Percentiles rank a stretch among this genome's conserved stretches.
Conservation (phyloP, 2,888 invertebrate species). For the Ganaspis brasiliensis region DNA sequence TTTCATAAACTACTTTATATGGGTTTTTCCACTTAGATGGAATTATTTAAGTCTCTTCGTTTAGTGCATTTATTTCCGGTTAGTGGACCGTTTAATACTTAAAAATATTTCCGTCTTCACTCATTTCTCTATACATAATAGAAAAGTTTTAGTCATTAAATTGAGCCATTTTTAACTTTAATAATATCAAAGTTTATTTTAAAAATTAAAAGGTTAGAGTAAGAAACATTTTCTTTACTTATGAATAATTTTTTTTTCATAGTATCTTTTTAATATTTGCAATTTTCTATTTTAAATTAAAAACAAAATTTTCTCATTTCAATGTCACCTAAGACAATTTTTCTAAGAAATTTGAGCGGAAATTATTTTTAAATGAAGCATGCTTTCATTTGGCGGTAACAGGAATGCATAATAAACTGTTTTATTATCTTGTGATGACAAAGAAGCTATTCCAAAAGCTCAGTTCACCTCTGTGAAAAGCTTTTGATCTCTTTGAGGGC, state of each 20-base stretch:
- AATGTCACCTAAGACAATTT: too few species aligned
- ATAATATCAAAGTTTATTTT: too few species aligned
- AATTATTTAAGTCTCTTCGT: background rate
- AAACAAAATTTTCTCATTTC: too few species aligned
- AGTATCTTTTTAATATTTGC: too few species aligned
- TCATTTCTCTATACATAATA: background rate
- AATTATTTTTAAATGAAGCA: constrained; percentile 20
- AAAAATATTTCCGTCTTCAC: background rate
- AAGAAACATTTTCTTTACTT: too few species aligned
- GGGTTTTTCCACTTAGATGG: too few species aligned
- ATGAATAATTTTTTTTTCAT: too few species aligned
- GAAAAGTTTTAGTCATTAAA: background rate
- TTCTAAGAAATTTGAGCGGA: too few species aligned
- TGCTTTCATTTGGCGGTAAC: background rate
- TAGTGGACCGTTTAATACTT: background rate
- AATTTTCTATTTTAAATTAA: background rate
- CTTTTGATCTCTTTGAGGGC: constrained; percentile 31
- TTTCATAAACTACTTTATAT: background rate
- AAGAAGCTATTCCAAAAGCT: constrained; percentile 22
- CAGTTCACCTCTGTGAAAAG: background rate
- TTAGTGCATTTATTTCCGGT: background rate
- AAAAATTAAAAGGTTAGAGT: too few species aligned
- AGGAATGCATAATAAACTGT: constrained; percentile 23
- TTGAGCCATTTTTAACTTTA: too few species aligned
- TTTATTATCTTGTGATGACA: background rate